Evolutionary conservation across 2,888 invertebrate species (phyloP).

Genomic region (Pterobdella sp.): DNA sequence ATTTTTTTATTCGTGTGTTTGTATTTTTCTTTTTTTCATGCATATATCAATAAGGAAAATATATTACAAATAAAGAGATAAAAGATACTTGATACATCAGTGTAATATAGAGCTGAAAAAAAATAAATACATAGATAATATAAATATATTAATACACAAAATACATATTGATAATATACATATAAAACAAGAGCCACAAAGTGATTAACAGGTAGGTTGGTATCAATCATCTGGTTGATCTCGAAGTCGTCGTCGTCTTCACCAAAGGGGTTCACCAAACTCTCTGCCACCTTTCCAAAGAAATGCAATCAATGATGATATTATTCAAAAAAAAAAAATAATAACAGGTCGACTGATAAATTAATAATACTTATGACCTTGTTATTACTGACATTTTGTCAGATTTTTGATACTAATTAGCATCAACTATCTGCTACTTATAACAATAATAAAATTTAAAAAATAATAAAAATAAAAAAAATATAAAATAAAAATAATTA

Average conservation of each 20-base stretch:
- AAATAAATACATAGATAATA: not conserved
- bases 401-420: not conserved
- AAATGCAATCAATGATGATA: not conserved
- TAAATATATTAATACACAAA: not conserved
- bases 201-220: slow-evolving; percentile 37
- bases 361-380: too few species aligned
- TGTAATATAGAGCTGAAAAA: not conserved
- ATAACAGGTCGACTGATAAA: too few species aligned
- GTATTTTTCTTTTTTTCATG: too few species aligned
- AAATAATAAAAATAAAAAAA: not conserved
- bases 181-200: not conserved
- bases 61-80: not conserved
- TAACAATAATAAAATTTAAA: slow-evolving; percentile 7
- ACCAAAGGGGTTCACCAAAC: slow-evolving; percentile 51
- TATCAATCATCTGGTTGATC: slow-evolving; percentile 47
- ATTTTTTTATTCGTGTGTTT: too few species aligned
- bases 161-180: too few species aligned
- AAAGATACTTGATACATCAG: not conserved
- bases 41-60: slow-evolving; percentile 2
- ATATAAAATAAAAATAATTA: slow-evolving; percentile 1
- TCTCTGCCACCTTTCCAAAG: slow-evolving; percentile 48
- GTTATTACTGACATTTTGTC: not conserved
- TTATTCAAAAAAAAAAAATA: too few species aligned
- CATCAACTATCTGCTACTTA: not conserved
- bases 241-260: slow-evolving; percentile 49